These are phyloP conservation scores for Cetoscarus ocellatus DNA, from an alignment of 2,797 vertebrate species.

Conservation along the genomic window DNA sequence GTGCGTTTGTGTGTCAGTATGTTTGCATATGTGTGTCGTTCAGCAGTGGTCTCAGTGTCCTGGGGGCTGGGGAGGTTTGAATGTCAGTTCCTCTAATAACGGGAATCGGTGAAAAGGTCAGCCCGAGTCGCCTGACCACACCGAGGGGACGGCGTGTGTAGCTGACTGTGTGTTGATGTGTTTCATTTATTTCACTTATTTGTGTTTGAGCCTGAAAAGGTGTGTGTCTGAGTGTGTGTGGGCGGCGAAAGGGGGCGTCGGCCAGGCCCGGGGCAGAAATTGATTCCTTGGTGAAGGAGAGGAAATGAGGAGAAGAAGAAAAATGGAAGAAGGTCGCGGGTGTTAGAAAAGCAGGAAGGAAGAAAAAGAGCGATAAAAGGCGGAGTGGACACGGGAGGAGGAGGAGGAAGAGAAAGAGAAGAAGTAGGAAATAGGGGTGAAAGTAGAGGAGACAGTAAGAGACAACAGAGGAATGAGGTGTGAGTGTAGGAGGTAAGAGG, in stretches of 20 bases:
- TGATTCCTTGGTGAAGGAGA: constrained; percentile 78
- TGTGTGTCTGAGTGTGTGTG: constrained; percentile 31
- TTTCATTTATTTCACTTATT: constrained; percentile 55
- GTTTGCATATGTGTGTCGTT: constrained; percentile 37
- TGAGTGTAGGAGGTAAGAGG: neutral
- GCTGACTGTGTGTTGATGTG: constrained; percentile 12
- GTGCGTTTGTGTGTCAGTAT: constrained; percentile 28
- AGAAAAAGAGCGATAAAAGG: constrained; percentile 24
- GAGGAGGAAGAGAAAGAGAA: neutral
- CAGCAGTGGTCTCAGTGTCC: constrained; percentile 73
- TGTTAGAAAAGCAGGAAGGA: constrained; percentile 44
- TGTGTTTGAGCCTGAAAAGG: constrained; percentile 22
- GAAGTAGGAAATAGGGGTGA: neutral
- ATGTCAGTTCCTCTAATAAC: constrained; percentile 88
- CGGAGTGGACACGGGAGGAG: neutral
- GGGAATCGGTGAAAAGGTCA: constrained; percentile 87
- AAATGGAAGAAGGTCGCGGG: constrained; percentile 74
- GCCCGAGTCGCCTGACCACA: constrained; percentile 78
- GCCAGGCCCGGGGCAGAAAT: constrained; percentile 79
- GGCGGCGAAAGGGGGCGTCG: constrained; percentile 38
- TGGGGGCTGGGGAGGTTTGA: constrained; percentile 83
- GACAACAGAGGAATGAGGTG: neutral
- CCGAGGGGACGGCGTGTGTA: constrained; percentile 37
- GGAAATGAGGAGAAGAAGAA: constrained; percentile 84
- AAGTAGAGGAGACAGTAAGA: neutral